These are phyloP conservation scores for Homarus gammarus DNA, from an alignment of 2,888 invertebrate species.

Conservation along the genomic window DNA sequence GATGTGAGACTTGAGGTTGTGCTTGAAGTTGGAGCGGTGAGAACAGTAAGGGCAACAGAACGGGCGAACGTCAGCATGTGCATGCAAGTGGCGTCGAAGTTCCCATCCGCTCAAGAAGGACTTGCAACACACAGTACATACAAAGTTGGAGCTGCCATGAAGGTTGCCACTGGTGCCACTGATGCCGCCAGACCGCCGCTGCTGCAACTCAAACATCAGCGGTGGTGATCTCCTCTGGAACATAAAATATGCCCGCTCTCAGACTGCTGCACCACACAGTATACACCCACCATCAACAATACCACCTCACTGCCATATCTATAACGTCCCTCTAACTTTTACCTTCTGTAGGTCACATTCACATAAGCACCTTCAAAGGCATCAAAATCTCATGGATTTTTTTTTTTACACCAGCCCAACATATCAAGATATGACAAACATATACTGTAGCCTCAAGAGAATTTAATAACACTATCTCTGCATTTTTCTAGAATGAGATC, in stretches of 20 bases:
- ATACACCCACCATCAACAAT: constrained; percentile 26
- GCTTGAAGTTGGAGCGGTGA: constrained; percentile 75
- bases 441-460: not conserved
- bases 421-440: not conserved
- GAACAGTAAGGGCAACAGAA: constrained; percentile 74
- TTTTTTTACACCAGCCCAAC: not conserved
- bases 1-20: constrained; percentile 74
- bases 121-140: constrained; percentile 70
- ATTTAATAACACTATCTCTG: not conserved
- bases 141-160: constrained; percentile 22
- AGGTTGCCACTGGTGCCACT: not conserved
- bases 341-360: not conserved
- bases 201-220: constrained; percentile 61
- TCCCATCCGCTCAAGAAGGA: constrained; percentile 74
- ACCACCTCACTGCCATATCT: constrained; percentile 1
- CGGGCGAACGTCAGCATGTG: constrained; percentile 72
- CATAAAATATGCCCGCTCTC: constrained; percentile 63
- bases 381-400: not conserved
- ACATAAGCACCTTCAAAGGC: not conserved
- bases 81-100: constrained; percentile 72
- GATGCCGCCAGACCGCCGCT: constrained; percentile 17
- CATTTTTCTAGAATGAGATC: not conserved
- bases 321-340: not conserved
- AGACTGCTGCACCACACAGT: constrained; percentile 23
- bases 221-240: constrained; percentile 65